Evolutionary conservation across 2,797 vertebrate species (phyloP), one percentile per base, ranked within the genome.

Genomic region (Megaceryle alcyon): DNA sequence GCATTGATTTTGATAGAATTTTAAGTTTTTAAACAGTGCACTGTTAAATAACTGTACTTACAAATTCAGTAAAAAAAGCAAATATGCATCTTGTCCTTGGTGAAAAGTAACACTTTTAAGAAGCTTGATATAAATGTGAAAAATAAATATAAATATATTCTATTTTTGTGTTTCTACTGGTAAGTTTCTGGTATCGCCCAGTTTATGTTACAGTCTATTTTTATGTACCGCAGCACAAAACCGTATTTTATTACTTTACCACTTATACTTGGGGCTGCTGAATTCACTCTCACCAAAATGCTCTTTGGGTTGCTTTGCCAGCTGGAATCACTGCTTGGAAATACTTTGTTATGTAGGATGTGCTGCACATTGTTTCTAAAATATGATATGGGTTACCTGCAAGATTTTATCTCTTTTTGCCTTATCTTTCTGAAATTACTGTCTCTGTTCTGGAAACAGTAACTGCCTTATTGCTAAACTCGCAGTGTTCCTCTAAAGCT

Each of bases 1-100:
- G 15, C 39, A 69, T 15, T 33, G 31, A 51, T 80, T 66, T 59
- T 5, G 10, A 49, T 1, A 12, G 28, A 41, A 37, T n/a, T 41
- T 78, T 35, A 60, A 19, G 26, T 14, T 37, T 69, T 41, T 31
- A 43, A 85, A 57, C 4, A 17, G 0, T 56, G 21, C 4, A 54
- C 9, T 64, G 15, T 44, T n/a, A 79, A 72, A 49, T 22, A n/a
- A 31, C 26, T 61, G 23, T 9, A n/a, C 26, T 53, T n/a, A 33
- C 1, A 64, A 71, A 75, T 12, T 6, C 69, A 71, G 14, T 17
- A 26, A 29, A 70, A 26, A 70, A 65, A 3, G 56, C 3, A 48
- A 18, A 48, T 2, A 39, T 7, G 14, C 2, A 0, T 10, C 12
- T 0, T 28, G 22, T 15, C 65, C 46, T 44, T 46, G 2, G 10